These are phyloP conservation scores for Grantiella picta DNA, from an alignment of 2,113 vertebrate species.

Conservation along the genomic window DNA sequence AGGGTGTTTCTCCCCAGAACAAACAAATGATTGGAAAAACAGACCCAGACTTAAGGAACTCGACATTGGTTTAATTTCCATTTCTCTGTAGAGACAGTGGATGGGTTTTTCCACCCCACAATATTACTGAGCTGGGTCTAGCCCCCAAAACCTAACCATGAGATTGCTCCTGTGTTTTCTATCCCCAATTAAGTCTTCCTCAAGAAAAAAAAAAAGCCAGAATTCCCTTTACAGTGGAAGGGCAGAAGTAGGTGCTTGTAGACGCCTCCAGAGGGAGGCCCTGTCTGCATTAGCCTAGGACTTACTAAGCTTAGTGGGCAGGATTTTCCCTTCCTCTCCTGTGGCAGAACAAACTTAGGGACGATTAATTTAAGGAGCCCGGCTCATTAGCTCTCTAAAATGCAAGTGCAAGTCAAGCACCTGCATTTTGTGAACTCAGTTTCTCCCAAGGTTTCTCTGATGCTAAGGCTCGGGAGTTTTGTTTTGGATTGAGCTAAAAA, in stretches of 20 bases:
- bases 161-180: neutral
- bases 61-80: neutral
- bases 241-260: constrained; percentile 5
- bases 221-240: neutral
- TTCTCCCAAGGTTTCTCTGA: neutral
- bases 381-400: neutral
- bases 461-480: neutral
- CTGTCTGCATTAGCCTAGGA: neutral
- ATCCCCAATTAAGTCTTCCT: neutral
- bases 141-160: accelerated
- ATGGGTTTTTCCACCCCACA: neutral
- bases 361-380: neutral
- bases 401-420: neutral
- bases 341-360: neutral
- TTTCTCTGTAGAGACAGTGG: neutral
- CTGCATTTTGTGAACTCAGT: neutral
- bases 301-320: neutral
- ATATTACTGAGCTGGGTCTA: neutral
- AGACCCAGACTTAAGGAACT: neutral
- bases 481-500: neutral
- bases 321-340: neutral
- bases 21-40: neutral
- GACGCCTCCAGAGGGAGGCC: constrained; percentile 64
- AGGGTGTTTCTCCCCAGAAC: neutral
- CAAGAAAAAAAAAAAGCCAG: neutral